Conservation (phyloP, 2,113 vertebrate species). For the Phylloscopus trochilus region DNA sequence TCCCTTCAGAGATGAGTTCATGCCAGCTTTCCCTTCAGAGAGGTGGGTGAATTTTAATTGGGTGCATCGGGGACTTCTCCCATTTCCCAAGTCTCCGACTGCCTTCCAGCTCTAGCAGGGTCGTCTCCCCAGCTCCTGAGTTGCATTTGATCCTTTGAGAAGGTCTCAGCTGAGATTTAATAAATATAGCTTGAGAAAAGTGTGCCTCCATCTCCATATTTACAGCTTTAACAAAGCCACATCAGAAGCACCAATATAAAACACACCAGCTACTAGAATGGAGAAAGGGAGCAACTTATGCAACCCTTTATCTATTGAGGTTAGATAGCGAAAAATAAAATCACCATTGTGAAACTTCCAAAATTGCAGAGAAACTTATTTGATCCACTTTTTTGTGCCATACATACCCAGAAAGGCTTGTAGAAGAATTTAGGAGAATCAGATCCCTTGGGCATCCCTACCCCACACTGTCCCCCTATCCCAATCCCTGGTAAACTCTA, state of each 20-base stretch:
- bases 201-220: neutral
- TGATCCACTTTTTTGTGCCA: neutral
- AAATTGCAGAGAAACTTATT: neutral
- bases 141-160: conserved; percentile 17
- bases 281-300: neutral
- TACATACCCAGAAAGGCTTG: neutral
- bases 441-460: neutral
- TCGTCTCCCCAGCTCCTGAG: neutral
- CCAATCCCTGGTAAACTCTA: neutral
- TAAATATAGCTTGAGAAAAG: neutral
- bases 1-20: conserved; percentile 4
- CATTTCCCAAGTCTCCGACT: neutral
- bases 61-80: conserved; percentile 18
- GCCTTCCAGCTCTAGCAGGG: neutral
- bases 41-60: conserved; percentile 36
- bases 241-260: neutral
- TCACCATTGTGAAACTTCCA: neutral
- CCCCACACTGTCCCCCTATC: neutral
- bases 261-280: neutral
- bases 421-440: neutral
- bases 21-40: conserved; percentile 30
- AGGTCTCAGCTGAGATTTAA: conserved; percentile 19
- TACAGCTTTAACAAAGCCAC: neutral
- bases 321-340: neutral
- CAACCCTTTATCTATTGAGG: neutral